Evolutionary conservation across 1,140 invertebrate genomes (phyloP).

Genomic region (Tyrophagus putrescentiae): DNA sequence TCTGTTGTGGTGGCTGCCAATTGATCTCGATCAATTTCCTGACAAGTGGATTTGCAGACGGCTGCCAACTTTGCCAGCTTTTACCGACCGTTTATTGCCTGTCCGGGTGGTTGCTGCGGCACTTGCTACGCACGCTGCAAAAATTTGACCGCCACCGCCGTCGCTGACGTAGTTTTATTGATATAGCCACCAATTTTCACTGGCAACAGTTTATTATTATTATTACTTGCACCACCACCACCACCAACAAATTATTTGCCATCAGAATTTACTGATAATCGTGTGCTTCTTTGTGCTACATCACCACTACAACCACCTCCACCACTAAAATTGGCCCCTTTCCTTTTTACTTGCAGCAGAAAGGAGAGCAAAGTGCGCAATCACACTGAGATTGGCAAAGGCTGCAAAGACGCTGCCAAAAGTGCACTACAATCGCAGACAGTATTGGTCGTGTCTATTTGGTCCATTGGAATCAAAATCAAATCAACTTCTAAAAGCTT

Average conservation of each 20-base stretch:
- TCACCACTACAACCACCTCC: not conserved
- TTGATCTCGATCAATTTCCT: too few species aligned
- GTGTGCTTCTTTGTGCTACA: not conserved
- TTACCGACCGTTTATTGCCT: not conserved
- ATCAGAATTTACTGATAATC: conserved; percentile 10
- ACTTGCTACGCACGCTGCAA: not conserved
- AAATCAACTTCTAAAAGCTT: conserved; percentile 5
- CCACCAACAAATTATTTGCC: not conserved
- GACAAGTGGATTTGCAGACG: too few species aligned
- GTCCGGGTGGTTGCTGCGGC: not conserved
- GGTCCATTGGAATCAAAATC: not conserved
- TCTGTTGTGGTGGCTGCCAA: too few species aligned
- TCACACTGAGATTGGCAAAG: conserved; percentile 13
- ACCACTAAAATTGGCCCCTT: conserved; percentile 4
- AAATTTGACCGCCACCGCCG: too few species aligned
- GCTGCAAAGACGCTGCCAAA: not conserved
- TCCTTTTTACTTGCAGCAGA: too few species aligned
- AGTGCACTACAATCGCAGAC: not conserved
- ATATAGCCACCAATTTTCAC: conserved; percentile 5
- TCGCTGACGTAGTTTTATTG: not conserved
- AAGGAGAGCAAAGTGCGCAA: too few species aligned
- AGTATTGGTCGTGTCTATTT: conserved; percentile 14
- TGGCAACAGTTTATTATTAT: conserved; percentile 11
- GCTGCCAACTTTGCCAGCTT: not conserved
- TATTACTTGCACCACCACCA: not conserved